These are phyloP conservation scores for Chlorospingus flavigularis DNA, from an alignment of 2,797 vertebrate species.

Conservation along the genomic window DNA sequence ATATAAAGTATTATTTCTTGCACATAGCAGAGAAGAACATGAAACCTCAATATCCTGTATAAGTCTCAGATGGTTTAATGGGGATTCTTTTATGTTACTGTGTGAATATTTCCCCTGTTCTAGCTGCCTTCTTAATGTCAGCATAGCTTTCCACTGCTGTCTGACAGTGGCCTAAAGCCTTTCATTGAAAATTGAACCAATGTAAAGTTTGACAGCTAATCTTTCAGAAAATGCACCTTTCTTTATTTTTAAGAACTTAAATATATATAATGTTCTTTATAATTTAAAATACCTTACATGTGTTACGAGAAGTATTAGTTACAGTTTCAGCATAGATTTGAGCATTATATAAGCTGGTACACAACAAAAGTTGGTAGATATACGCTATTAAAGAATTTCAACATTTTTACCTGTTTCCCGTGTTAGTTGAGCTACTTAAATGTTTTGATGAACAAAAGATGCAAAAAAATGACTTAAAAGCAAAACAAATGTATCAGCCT, in stretches of 20 bases:
- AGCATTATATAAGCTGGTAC: background rate
- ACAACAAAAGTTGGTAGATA: background rate
- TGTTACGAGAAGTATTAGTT: background rate
- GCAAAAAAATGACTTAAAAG: background rate
- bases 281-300: background rate
- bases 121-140: background rate
- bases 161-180: background rate
- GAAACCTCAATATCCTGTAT: background rate
- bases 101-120: background rate
- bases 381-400: background rate
- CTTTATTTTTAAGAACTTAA: background rate
- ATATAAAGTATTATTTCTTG: constrained; percentile 26
- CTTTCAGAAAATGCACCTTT: background rate
- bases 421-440: background rate
- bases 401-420: background rate
- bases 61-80: background rate
- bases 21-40: background rate
- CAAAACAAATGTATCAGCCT: background rate
- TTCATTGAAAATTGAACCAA: background rate
- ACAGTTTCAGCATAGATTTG: background rate
- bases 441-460: background rate
- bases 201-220: background rate
- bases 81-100: background rate
- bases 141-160: background rate
- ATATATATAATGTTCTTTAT: background rate